These are phyloP conservation scores for Fissipunctia ypsillon DNA, from an alignment of 2,888 invertebrate species.

Conservation along the genomic window DNA sequence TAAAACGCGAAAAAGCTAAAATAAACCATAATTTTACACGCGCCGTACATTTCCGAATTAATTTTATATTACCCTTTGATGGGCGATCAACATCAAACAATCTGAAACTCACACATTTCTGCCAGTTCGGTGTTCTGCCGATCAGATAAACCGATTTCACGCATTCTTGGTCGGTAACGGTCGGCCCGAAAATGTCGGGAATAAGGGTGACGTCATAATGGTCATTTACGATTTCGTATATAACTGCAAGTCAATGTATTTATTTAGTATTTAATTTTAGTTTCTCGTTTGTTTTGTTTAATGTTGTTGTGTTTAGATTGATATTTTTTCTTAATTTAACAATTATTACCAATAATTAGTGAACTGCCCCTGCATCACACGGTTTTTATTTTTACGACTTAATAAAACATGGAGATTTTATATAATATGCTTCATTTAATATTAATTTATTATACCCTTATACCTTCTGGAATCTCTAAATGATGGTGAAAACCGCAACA, in stretches of 20 bases:
- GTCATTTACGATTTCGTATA: too few species aligned
- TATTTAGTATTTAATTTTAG: too few species aligned
- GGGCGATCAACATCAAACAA: constrained; percentile 56
- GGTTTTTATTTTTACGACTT: too few species aligned
- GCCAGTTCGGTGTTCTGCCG: constrained; percentile 31
- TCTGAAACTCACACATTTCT: constrained; percentile 47
- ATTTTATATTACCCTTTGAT: constrained; percentile 47
- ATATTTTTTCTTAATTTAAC: not conserved
- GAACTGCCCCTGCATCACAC: too few species aligned
- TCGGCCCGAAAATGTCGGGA: constrained; percentile 29
- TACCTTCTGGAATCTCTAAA: too few species aligned
- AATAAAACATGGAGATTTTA: too few species aligned
- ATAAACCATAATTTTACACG: not conserved
- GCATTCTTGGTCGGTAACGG: constrained; percentile 39
- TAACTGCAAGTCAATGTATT: too few species aligned
- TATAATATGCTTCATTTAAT: too few species aligned
- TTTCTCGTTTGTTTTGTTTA: not conserved
- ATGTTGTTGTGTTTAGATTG: not conserved
- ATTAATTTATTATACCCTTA: too few species aligned
- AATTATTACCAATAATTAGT: too few species aligned
- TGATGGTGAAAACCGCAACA: too few species aligned
- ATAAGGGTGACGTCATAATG: constrained; percentile 34
- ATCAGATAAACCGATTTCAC: constrained; percentile 63
- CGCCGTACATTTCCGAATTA: constrained; percentile 39
- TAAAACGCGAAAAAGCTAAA: not conserved